Evolutionary conservation across 2,113 vertebrate genomes (phyloP), one percentile per base, ranked within the genome.

Genomic region (Panthera tigris): DNA sequence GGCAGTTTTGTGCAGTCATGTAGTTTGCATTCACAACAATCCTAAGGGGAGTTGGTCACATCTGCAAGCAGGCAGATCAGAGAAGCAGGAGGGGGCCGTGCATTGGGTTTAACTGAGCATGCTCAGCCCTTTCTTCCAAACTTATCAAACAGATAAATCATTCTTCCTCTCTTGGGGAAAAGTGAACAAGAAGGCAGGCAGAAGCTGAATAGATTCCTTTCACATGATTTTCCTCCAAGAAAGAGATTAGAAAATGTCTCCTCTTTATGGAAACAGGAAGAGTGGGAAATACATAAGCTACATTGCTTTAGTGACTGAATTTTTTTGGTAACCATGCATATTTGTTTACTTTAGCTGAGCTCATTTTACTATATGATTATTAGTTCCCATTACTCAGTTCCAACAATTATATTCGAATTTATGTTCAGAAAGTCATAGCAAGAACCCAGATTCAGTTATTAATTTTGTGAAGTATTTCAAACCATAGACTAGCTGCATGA

Each of bases 401-500:
- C 33, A 45, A 4, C 41, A 61, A 65, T n/a, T 86, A 45, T 10
- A 12, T 33, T 94, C 36, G 19, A 87, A 83, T 71, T 52, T 29
- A 39, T 41, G n/a, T 57, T 81, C 48, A 82, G 13, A 2, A 39
- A 89, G 48, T 16, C 52, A 82, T 0, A 84, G n/a, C 5, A 31
- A 65, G 18, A 74, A 41, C 55, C 3, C 8, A 61, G 36, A 31
- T 45, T 19, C 29, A 33, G 21, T n/a, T 73, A 36, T 29, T 33
- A 19, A 36, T 55, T 36, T 65, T 82, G 41, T n/a, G 16, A 91
- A 92, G 29, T 33, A 3, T 85, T 48, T 52, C 63, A 45, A n/a
- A 25, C 18, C 8, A 18, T 1, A 18, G 18, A 66, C 0, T 3
- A 36, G 45, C 50, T 23, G 57, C 2, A 7, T 18, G 6, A 41